Conservation (phyloP, 1,140 invertebrate species). For the Neotoxoptera formosana region DNA sequence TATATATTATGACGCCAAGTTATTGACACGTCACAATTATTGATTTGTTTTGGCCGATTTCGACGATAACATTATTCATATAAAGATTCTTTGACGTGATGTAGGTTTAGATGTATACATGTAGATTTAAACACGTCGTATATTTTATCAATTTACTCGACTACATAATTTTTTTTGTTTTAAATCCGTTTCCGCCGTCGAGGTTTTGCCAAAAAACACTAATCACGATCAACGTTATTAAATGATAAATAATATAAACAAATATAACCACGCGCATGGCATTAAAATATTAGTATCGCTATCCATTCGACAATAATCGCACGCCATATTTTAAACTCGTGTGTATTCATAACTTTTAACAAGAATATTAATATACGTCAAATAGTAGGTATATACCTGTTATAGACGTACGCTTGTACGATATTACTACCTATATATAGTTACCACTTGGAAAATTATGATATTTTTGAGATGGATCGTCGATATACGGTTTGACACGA, state of each 20-base stretch:
- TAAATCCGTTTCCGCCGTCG: neutral
- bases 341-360: no score
- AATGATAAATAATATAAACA: neutral
- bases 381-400: no score
- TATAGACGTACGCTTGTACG: no score
- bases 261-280: neutral
- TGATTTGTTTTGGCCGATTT: neutral
- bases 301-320: no score
- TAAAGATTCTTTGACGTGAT: neutral
- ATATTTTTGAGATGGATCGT: no score
- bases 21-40: neutral
- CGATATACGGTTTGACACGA: no score
- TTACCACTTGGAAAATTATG: no score
- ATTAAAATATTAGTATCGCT: no score
- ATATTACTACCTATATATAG: no score
- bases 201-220: neutral
- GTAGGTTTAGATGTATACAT: neutral
- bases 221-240: neutral
- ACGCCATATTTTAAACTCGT: no score
- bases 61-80: neutral
- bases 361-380: neutral
- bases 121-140: neutral
- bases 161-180: neutral
- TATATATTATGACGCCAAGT: neutral
- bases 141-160: no score